Evolutionary conservation across 1,140 invertebrate species (phyloP).

Genomic region (Drosophila truncata): DNA sequence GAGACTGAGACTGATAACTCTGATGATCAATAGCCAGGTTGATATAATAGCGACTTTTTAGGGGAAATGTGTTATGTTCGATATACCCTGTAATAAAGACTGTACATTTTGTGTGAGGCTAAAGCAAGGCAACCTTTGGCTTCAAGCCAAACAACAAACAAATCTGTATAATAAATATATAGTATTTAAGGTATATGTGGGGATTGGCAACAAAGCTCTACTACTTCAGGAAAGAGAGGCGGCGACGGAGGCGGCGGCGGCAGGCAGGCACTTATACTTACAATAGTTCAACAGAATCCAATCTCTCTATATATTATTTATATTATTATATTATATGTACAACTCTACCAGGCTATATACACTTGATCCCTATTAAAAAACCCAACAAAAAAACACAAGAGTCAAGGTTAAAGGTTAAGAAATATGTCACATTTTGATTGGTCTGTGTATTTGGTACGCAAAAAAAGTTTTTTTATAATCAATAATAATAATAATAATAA

Average conservation of each 20-base stretch:
- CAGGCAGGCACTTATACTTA: constrained; percentile 41
- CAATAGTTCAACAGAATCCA: constrained; percentile 43
- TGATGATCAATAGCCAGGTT: neutral
- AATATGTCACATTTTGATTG: constrained; percentile 72
- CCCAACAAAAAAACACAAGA: constrained; percentile 9
- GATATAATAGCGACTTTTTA: constrained; percentile 1
- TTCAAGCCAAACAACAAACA: constrained; percentile 71
- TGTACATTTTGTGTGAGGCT: constrained; percentile 31
- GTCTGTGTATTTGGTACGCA: constrained; percentile 76
- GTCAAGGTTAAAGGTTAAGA: constrained; percentile 32
- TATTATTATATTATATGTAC: neutral
- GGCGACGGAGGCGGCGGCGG: constrained; percentile 9
- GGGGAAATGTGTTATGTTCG: constrained; percentile 23
- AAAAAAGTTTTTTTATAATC: constrained; percentile 70
- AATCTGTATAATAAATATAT: constrained; percentile 36
- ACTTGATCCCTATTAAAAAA: constrained; percentile 5
- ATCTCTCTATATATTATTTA: constrained; percentile 28
- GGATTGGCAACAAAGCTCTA: constrained; percentile 50
- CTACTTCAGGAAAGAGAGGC: constrained; percentile 13
- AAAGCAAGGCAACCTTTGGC: constrained; percentile 27
- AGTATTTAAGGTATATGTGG: no score
- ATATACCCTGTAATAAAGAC: constrained; percentile 70
- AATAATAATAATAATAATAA: constrained; percentile 41
- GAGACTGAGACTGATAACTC: constrained; percentile 23
- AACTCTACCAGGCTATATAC: constrained; percentile 36